Evolutionary conservation across 2,113 vertebrate species (phyloP), one percentile per base, ranked within the genome.

Genomic region (Oreochromis niloticus): DNA sequence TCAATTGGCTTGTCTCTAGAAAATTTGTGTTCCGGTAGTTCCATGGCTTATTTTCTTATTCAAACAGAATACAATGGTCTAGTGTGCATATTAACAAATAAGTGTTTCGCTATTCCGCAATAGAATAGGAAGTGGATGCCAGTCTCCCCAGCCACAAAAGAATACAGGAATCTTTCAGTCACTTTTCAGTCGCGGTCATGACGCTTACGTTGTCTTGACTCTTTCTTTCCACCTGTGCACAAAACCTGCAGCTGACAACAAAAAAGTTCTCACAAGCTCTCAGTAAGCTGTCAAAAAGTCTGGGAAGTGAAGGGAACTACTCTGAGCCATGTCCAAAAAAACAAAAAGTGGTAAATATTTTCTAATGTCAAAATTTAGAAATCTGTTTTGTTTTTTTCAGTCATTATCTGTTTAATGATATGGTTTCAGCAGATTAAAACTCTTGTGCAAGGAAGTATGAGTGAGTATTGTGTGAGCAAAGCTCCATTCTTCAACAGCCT

Each of bases 241-340:
- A 50, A 88, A 90, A 83, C 48, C 80, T 84, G 56, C 73, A 46
- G 87, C 85, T 86, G 83, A 91, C 85, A 90, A 79, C 83, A 34
- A 81, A 57, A 52, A 48, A 73, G 89, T 87, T 84, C 75, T 56
- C 87, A 19, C 12, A 22, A 7, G 30, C 68, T 61, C 81, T 79
- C 80, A 16, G 36, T 2, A 9, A 27, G 24, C 61, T 63, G 79
- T 59, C 80, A 88, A 14, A 78, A 61, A 68, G 59, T 61, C 39
- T 32, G 54, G 12, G 61, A 46, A 83, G 36, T 10, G 56, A 16
- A 80, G 66, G 24, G 41, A 80, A 84, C 75, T 16, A 63, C 52
- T 52, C 59, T 9, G 10, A 7, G 32, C 7, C 27, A n/a, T 19
- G 41, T 27, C 36, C 68, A 6, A 52, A 68, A 80, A 80, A 68